A percentile compares a stretch with the other conserved stretches of the same genome.
These are phyloP conservation scores for Deroptyus accipitrinus DNA, from an alignment of 2,113 vertebrate species.

Conservation along the genomic window DNA sequence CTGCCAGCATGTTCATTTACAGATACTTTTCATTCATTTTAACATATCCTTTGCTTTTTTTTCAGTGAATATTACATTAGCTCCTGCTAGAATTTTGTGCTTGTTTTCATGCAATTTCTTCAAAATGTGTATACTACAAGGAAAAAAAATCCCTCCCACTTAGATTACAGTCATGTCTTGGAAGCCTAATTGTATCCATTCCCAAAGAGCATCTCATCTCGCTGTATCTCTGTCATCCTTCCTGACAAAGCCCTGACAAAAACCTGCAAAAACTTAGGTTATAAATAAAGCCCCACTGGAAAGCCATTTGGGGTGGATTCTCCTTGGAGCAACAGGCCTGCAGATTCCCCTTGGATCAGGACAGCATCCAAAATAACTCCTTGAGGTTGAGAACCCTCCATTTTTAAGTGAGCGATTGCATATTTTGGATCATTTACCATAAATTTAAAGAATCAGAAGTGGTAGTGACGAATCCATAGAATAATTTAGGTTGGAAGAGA, in stretches of 20 bases:
- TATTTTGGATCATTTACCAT: background rate
- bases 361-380: background rate
- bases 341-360: background rate
- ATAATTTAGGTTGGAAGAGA: background rate
- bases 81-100: background rate
- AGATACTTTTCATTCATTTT: slow-evolving; percentile 1
- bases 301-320: background rate
- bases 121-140: background rate
- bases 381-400: background rate
- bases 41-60: background rate
- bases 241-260: background rate
- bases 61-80: background rate
- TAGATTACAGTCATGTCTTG: background rate
- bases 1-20: background rate
- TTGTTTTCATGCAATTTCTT: background rate
- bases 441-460: background rate
- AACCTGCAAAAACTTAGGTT: background rate
- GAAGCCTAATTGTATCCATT: background rate
- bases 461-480: background rate
- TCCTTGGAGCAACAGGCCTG: background rate
- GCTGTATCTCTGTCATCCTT: background rate
- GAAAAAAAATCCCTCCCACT: background rate
- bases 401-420: background rate
- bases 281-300: background rate
- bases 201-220: background rate